These are phyloP conservation scores for Alviniconcha strummeri DNA, from an alignment of 2,888 invertebrate species.

Conservation along the genomic window DNA sequence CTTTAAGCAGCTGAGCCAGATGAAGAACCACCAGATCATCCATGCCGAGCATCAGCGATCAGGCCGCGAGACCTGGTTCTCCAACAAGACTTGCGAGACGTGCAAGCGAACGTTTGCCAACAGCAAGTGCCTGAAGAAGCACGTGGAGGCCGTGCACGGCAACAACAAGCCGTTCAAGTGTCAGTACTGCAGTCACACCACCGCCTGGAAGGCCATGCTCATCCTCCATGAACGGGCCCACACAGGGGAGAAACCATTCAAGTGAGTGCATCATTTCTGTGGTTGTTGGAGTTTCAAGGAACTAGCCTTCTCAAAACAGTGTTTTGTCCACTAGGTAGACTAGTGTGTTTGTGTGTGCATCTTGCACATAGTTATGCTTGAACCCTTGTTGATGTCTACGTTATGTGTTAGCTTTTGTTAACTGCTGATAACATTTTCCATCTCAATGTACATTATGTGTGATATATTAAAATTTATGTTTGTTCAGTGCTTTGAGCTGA, in stretches of 20 bases:
- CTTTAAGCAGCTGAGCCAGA: conserved; percentile 87
- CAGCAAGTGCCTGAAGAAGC: conserved; percentile 71
- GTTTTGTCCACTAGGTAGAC: neutral
- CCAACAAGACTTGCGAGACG: conserved; percentile 77
- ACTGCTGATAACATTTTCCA: no score
- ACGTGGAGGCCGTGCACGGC: conserved; percentile 78
- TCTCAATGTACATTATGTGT: no score
- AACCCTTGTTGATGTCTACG: no score
- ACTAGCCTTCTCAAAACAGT: no score
- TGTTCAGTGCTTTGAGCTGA: no score
- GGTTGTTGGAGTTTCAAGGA: neutral
- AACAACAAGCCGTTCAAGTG: conserved; percentile 81
- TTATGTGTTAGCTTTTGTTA: no score
- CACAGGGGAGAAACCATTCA: conserved; percentile 86
- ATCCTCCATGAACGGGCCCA: conserved; percentile 83
- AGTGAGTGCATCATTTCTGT: conserved; percentile 52
- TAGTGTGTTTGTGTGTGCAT: neutral
- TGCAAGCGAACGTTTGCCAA: conserved; percentile 80
- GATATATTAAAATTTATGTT: no score
- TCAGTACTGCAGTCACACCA: conserved; percentile 81
- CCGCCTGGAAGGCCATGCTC: conserved; percentile 80
- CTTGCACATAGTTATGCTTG: no score
- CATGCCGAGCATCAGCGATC: conserved; percentile 36
- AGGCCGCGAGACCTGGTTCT: conserved; percentile 54
- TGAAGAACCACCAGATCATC: conserved; percentile 82